A percentile compares a stretch with the other conserved stretches of the same genome.
Evolutionary conservation across 2,797 vertebrate genomes (phyloP).

Genomic region (Echeneis naucrates): DNA sequence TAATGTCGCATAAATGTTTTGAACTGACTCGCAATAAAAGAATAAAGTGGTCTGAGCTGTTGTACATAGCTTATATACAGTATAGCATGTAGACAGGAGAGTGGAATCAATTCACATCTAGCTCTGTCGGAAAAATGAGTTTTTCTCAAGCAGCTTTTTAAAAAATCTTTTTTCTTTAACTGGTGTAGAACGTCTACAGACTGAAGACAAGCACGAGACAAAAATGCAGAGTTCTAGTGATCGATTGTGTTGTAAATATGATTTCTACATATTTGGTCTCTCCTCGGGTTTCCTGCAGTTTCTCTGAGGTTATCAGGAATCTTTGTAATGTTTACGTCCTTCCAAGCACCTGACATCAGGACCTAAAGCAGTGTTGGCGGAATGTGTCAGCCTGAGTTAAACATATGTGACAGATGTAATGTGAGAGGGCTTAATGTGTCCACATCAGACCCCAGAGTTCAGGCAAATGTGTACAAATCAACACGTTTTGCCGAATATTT

Average conservation of each 20-base stretch:
- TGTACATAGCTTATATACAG: no score
- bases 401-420: slow-evolving; percentile 30
- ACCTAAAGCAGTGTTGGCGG: slow-evolving; percentile 48
- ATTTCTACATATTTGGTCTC: slow-evolving; percentile 5
- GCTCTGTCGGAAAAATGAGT: neutral
- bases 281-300: slow-evolving; percentile 5
- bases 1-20: no score
- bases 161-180: neutral
- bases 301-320: slow-evolving; percentile 6
- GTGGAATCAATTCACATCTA: neutral
- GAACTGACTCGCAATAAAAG: no score
- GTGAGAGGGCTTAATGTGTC: slow-evolving; percentile 12
- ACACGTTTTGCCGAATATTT: no score
- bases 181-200: neutral
- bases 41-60: no score
- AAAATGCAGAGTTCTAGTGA: neutral
- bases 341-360: slow-evolving; percentile 53
- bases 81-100: neutral
- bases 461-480: neutral
- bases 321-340: slow-evolving; percentile 25
- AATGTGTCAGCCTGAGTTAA: slow-evolving; percentile 51
- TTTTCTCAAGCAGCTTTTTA: neutral
- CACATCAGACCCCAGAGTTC: neutral
- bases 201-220: slow-evolving; percentile 1
- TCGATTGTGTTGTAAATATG: neutral